Conservation (phyloP, 2,888 invertebrate genomes). For the Malthinus flaveolus region DNA sequence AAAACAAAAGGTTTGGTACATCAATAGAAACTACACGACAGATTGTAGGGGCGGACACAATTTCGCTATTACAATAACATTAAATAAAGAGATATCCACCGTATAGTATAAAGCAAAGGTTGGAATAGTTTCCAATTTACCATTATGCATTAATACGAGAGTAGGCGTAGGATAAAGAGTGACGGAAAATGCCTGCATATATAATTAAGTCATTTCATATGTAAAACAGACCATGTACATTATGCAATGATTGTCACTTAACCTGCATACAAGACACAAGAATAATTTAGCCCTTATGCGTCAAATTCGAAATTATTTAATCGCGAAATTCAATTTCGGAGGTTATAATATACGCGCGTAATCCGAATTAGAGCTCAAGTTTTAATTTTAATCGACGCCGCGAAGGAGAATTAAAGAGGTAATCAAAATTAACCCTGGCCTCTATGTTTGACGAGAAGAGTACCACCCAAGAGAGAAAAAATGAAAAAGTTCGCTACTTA, state of each 20-base stretch:
- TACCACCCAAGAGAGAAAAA: too few species aligned
- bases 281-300: not conserved
- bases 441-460: too few species aligned
- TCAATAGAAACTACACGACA: constrained; percentile 27
- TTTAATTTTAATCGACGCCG: too few species aligned
- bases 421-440: too few species aligned
- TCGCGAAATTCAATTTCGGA: too few species aligned
- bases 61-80: constrained; percentile 19
- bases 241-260: constrained; percentile 19
- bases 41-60: constrained; percentile 32
- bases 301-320: not conserved
- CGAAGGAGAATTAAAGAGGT: too few species aligned
- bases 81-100: constrained; percentile 24
- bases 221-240: constrained; percentile 23
- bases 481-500: too few species aligned
- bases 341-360: too few species aligned
- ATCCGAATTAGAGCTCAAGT: too few species aligned
- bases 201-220: constrained; percentile 31
- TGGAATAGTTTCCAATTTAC: constrained; percentile 16
- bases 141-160: constrained; percentile 11
- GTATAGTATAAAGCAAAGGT: constrained; percentile 16
- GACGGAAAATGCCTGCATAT: constrained; percentile 17
- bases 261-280: constrained; percentile 4
- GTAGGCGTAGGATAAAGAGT: constrained; percentile 16
- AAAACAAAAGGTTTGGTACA: constrained; percentile 17